Percentiles rank a stretch among this genome's conserved stretches.
Evolutionary conservation across 2,797 vertebrate species (phyloP).

Genomic region (Onychomys arenicola): DNA sequence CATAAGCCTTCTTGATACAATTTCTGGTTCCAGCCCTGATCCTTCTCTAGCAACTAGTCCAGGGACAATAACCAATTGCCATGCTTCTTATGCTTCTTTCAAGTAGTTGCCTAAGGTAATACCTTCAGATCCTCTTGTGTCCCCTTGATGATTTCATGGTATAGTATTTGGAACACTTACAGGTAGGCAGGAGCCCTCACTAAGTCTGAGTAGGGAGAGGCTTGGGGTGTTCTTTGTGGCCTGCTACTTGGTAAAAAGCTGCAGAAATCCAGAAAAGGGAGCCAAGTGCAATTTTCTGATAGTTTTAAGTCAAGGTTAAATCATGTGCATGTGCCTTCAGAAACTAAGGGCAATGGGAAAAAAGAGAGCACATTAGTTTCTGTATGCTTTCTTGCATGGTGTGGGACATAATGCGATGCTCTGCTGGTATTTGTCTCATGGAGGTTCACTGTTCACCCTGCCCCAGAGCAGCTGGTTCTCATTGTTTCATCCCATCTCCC

Average conservation of each 20-base stretch:
- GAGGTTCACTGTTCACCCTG: not conserved
- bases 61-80: not conserved
- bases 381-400: no score
- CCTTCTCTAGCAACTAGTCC: not conserved
- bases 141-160: not conserved
- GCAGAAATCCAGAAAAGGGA: not conserved
- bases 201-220: not conserved
- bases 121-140: not conserved
- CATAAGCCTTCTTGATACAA: not conserved
- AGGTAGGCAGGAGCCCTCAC: not conserved
- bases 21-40: not conserved
- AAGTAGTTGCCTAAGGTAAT: not conserved
- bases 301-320: not conserved
- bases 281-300: not conserved
- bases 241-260: not conserved
- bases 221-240: not conserved
- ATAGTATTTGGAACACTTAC: not conserved
- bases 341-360: not conserved
- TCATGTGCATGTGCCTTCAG: no score
- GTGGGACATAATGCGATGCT: accelerated
- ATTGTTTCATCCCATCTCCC: not conserved
- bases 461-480: not conserved
- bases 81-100: not conserved
- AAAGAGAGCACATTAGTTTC: not conserved
- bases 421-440: no score